Conservation (phyloP, 2,888 invertebrate genomes). For the Lomographa bimaculata region DNA sequence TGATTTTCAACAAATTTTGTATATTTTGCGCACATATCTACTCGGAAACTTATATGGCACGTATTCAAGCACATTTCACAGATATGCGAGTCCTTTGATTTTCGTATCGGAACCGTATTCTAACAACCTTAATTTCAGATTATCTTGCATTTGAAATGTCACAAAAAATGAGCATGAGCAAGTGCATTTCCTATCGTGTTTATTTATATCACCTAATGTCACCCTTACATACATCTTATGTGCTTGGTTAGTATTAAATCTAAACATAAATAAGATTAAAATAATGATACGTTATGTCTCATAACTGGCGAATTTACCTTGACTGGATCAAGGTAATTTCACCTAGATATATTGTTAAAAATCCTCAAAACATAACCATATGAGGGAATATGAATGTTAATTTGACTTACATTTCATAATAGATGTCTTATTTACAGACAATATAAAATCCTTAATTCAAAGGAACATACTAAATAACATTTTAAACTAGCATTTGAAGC, state of each 20-base stretch:
- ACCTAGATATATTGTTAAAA: slow-evolving; percentile 12
- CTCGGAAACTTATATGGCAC: too few species aligned
- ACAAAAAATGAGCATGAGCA: slow-evolving; percentile 14
- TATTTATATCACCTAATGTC: slow-evolving; percentile 22
- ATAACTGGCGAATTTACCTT: slow-evolving; percentile 27
- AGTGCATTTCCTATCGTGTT: slow-evolving; percentile 30
- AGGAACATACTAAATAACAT: slow-evolving; percentile 34
- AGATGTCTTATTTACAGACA: slow-evolving; percentile 55
- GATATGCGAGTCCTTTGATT: too few species aligned
- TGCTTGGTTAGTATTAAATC: slow-evolving; percentile 58
- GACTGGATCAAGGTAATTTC: slow-evolving; percentile 7
- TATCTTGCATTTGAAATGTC: too few species aligned
- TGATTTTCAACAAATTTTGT: too few species aligned
- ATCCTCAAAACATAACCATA: slow-evolving; percentile 19
- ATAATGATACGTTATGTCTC: slow-evolving; percentile 48
- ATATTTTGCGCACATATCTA: too few species aligned
- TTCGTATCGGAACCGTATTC: too few species aligned
- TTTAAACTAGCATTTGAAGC: slow-evolving; percentile 41
- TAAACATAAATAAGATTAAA: slow-evolving; percentile 68
- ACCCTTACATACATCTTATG: slow-evolving; percentile 28
- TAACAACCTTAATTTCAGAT: too few species aligned
- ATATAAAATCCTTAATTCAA: slow-evolving; percentile 48
- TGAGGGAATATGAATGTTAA: slow-evolving; percentile 30
- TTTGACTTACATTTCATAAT: slow-evolving; percentile 8
- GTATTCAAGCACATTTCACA: too few species aligned